Percentiles rank a stretch among this genome's conserved stretches.
These are phyloP conservation scores for Trachythela sp. DNA, from an alignment of 64 coral and sea anemone genomes.

Conservation along the genomic window DNA sequence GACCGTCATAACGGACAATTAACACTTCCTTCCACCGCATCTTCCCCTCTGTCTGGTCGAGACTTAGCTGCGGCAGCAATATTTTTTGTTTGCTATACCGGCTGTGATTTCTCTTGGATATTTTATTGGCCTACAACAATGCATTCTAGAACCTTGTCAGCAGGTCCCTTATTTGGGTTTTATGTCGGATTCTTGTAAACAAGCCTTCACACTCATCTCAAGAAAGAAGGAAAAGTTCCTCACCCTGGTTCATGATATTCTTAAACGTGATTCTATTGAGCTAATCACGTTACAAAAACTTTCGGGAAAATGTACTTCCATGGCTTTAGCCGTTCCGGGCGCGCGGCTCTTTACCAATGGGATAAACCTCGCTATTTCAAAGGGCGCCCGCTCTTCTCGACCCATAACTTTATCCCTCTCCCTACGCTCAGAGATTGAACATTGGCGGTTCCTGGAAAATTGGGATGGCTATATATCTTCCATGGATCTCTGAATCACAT, in stretches of 20 bases:
- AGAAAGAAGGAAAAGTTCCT: no score
- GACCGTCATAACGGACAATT: conserved; percentile 29
- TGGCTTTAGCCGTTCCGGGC: conserved; percentile 22
- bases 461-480: no score
- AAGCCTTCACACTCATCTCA: not conserved
- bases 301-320: conserved; percentile 3
- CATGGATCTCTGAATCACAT: no score
- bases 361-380: not conserved
- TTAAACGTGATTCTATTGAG: not conserved
- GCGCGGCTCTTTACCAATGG: conserved; percentile 29
- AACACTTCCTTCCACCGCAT: no score
- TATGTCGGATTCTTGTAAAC: conserved; percentile 16
- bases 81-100: conserved; percentile 3
- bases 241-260: not conserved
- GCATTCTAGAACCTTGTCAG: not conserved
- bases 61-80: conserved; percentile 7
- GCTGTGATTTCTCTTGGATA: not conserved
- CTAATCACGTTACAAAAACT: not conserved
- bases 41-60: not conserved
- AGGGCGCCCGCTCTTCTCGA: not conserved
- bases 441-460: no score
- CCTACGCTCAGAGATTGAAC: conserved; percentile 26
- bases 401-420: not conserved
- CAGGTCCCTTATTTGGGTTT: not conserved
- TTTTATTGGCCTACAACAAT: not conserved